phyloP scores from a whole-genome alignment of 2,113 vertebrate species.

The Pteronura brasiliensis region DNA sequence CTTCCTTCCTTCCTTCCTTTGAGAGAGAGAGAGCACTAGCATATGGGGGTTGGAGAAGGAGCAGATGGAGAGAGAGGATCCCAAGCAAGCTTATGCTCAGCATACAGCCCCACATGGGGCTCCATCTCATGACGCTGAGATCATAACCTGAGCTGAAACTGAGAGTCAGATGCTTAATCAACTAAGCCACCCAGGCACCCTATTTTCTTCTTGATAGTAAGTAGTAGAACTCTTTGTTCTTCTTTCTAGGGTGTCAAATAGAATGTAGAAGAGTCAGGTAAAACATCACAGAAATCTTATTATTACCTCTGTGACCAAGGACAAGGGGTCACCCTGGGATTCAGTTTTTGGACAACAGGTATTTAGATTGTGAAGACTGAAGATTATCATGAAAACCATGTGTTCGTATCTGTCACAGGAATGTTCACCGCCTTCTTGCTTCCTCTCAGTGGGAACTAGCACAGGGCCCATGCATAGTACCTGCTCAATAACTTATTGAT shows the following conservation, averaged over 20 bases:
- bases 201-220: neutral
- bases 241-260: neutral
- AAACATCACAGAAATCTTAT: neutral
- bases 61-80: neutral
- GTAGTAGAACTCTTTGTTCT: neutral
- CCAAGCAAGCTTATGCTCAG: neutral
- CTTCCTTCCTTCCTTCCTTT: neutral
- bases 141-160: neutral
- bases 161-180: neutral
- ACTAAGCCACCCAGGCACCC: neutral
- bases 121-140: neutral
- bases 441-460: neutral
- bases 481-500: neutral
- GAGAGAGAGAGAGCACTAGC: neutral
- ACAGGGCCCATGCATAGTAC: neutral
- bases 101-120: neutral
- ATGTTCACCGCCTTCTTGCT: neutral
- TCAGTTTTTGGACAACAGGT: neutral
- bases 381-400: neutral
- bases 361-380: neutral
- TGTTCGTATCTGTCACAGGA: neutral
- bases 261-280: neutral
- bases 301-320: neutral
- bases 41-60: neutral
- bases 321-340: neutral